Conservation (phyloP, 1,140 invertebrate genomes). For the Limonius californicus region DNA sequence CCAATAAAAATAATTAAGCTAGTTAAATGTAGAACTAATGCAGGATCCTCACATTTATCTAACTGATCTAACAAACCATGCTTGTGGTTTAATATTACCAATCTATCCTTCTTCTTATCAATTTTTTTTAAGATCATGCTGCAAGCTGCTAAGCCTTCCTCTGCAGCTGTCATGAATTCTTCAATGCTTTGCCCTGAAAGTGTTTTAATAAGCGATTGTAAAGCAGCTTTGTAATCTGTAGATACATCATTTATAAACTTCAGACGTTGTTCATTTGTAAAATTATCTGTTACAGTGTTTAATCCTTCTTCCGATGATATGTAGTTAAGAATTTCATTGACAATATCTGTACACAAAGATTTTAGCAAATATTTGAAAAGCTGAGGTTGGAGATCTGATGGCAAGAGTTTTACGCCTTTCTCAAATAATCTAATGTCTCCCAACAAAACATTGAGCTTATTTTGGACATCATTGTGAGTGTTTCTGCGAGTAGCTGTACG, state of each 20-base stretch:
- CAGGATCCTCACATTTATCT: constrained; percentile 67
- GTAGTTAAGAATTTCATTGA: constrained; percentile 73
- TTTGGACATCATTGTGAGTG: constrained; percentile 74
- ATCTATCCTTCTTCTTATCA: constrained; percentile 82
- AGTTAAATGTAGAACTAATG: constrained; percentile 78
- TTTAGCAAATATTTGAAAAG: constrained; percentile 80
- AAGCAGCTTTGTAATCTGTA: constrained; percentile 59
- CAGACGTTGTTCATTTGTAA: constrained; percentile 63
- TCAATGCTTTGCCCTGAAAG: constrained; percentile 62
- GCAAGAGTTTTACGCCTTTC: constrained; percentile 72
- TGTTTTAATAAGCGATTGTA: constrained; percentile 61
- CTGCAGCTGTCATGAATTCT: constrained; percentile 71
- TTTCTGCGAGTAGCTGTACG: constrained; percentile 64
- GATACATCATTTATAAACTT: constrained; percentile 65
- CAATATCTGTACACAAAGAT: constrained; percentile 76
- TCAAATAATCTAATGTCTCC: constrained; percentile 80
- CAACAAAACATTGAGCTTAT: constrained; percentile 72
- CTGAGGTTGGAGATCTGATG: constrained; percentile 55
- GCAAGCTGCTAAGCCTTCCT: constrained; percentile 66
- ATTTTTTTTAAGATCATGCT: constrained; percentile 84
- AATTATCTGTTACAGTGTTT: constrained; percentile 51
- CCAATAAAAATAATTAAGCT: constrained; percentile 78
- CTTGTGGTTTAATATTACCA: constrained; percentile 70
- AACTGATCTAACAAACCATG: constrained; percentile 79
- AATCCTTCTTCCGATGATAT: constrained; percentile 63